Evolutionary conservation across 2,113 vertebrate genomes (phyloP).

Genomic region (Equus quagga): DNA sequence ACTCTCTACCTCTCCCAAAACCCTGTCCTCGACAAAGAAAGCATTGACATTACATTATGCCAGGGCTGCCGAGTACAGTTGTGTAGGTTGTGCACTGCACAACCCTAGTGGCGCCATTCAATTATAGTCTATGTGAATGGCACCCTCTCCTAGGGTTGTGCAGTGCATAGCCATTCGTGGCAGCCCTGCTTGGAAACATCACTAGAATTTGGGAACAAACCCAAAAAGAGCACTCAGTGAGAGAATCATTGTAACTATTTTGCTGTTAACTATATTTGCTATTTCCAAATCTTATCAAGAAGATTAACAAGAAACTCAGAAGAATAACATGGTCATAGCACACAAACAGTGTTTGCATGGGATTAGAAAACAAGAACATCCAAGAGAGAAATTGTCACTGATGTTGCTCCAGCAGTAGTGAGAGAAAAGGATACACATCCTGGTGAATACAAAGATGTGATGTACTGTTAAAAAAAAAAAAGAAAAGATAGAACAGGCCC

Average conservation of each 20-base stretch:
- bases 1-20: slow-evolving; percentile 10
- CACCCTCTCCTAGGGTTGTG: slow-evolving; percentile 82
- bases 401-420: neutral
- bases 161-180: slow-evolving; percentile 71
- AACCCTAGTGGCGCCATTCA: slow-evolving; percentile 85
- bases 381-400: neutral
- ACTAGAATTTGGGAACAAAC: slow-evolving; percentile 62
- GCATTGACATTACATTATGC: neutral
- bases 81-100: slow-evolving; percentile 76
- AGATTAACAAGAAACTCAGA: neutral
- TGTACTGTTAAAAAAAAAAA: no score
- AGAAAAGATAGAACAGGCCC: no score
- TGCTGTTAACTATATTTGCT: neutral
- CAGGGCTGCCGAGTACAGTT: slow-evolving; percentile 65
- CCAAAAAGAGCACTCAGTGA: neutral
- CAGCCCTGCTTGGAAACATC: slow-evolving; percentile 28
- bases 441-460: neutral
- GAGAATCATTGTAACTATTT: slow-evolving; percentile 15
- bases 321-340: slow-evolving; percentile 1
- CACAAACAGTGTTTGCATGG: neutral
- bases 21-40: slow-evolving; percentile 8
- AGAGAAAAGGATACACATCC: slow-evolving; percentile 17
- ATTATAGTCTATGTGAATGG: slow-evolving; percentile 81
- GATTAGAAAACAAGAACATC: slow-evolving; percentile 40
- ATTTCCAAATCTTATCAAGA: slow-evolving; percentile 24